phyloP scores from a whole-genome alignment of 2,797 vertebrate species.

The Aselliscus stoliczkanus region DNA sequence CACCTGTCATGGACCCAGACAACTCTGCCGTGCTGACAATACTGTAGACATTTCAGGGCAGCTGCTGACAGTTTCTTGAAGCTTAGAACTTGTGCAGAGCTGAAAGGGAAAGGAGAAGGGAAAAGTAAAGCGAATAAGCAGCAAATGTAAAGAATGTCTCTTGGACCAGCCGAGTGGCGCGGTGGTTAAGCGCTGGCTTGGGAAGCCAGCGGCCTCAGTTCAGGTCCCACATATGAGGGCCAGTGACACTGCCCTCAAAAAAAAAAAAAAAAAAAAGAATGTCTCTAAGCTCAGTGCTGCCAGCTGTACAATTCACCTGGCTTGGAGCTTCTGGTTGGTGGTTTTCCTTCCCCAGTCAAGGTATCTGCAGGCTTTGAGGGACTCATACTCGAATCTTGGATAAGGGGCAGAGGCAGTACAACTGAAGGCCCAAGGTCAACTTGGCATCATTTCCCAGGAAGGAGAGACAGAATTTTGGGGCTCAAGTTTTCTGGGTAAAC shows the following conservation, averaged over 20 bases:
- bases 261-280: too few species aligned
- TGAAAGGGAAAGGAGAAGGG: too few species aligned
- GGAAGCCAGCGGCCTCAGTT: too few species aligned
- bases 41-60: background rate
- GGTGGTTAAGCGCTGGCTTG: too few species aligned
- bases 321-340: background rate
- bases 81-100: background rate
- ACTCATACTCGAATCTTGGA: background rate
- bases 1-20: background rate
- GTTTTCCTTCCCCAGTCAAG: background rate
- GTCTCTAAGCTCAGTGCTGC: background rate
- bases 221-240: too few species aligned
- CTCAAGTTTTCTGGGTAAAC: background rate
- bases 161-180: too few species aligned
- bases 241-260: too few species aligned
- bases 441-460: background rate
- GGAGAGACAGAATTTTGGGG: background rate
- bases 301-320: fast-evolving
- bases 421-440: background rate
- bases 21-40: background rate
- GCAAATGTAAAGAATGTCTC: background rate
- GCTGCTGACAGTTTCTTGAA: background rate
- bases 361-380: background rate
- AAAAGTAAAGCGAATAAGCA: background rate
- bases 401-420: background rate